Evolutionary conservation across 2,888 invertebrate genomes (phyloP).

Genomic region (Tenthredo livida): DNA sequence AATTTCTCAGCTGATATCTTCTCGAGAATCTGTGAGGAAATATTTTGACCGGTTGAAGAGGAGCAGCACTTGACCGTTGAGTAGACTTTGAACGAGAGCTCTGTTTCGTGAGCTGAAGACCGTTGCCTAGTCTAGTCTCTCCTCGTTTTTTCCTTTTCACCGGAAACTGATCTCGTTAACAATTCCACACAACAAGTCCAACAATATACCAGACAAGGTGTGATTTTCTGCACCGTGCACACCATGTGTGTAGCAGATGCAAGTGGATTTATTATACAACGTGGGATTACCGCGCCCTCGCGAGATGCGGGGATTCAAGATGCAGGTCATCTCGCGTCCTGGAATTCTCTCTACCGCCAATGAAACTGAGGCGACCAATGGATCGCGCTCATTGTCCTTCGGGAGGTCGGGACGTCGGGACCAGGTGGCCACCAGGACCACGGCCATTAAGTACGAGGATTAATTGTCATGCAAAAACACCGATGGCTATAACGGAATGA

Average conservation of each 20-base stretch:
- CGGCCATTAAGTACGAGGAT: slow-evolving; percentile 71
- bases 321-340: slow-evolving; percentile 66
- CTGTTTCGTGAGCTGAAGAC: background rate
- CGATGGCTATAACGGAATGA: slow-evolving; percentile 66
- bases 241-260: slow-evolving; percentile 12
- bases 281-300: slow-evolving; percentile 51
- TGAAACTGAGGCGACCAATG: slow-evolving; percentile 62
- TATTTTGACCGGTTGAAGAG: background rate
- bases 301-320: slow-evolving; percentile 64
- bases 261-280: background rate
- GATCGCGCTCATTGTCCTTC: slow-evolving; percentile 69
- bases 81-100: background rate
- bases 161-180: background rate
- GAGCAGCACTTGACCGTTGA: background rate
- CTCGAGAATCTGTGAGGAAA: background rate
- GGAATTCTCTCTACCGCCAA: slow-evolving; percentile 56
- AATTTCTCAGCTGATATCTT: background rate
- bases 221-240: background rate
- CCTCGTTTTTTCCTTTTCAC: background rate
- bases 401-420: slow-evolving; percentile 65
- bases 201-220: background rate
- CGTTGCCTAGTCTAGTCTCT: background rate
- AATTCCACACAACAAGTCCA: background rate
- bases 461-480: slow-evolving; percentile 74
- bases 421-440: slow-evolving; percentile 72